Evolutionary conservation across 2,113 vertebrate species (phyloP).

Genomic region (Camelus bactrianus): DNA sequence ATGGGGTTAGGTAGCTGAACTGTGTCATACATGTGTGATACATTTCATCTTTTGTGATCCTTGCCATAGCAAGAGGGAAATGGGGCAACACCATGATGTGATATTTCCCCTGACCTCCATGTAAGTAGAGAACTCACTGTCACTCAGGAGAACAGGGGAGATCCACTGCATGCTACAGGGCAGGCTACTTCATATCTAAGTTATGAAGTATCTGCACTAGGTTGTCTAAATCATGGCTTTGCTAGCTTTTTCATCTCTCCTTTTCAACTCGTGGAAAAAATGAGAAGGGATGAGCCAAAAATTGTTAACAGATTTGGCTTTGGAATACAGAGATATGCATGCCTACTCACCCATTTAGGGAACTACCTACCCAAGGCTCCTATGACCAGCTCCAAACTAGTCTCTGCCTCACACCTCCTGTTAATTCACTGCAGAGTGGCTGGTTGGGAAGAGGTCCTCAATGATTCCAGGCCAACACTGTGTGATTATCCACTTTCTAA

Average conservation of each 20-base stretch:
- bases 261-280: neutral
- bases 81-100: neutral
- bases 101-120: neutral
- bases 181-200: neutral
- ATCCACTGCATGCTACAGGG: neutral
- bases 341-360: neutral
- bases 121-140: neutral
- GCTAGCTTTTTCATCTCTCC: neutral
- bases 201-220: neutral
- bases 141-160: neutral
- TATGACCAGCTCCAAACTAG: neutral
- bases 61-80: neutral
- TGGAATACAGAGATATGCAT: neutral
- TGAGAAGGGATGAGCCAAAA: neutral
- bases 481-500: conserved; percentile 30
- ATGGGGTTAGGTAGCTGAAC: neutral
- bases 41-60: conserved; percentile 3
- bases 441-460: neutral
- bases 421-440: neutral
- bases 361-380: neutral
- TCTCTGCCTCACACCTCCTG: neutral
- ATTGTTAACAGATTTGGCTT: conserved; percentile 8
- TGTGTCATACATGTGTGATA: neutral
- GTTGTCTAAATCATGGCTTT: neutral
- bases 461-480: conserved; percentile 20